These are phyloP conservation scores for Acleris cristana DNA, from an alignment of 2,888 invertebrate species.

Conservation along the genomic window DNA sequence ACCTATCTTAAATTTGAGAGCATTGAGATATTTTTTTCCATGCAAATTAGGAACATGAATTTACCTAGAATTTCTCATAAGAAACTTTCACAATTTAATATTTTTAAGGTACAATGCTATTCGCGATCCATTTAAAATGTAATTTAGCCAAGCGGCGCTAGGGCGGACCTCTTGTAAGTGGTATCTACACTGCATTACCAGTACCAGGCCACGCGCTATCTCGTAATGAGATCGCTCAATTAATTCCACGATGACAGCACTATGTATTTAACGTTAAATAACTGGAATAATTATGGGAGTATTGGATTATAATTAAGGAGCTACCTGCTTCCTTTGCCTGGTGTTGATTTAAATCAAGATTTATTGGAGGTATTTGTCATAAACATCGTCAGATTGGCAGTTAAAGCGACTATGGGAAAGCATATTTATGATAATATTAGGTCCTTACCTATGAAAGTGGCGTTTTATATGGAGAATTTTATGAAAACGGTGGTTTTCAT, in stretches of 20 bases:
- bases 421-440: too few species aligned
- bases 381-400: neutral
- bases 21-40: too few species aligned
- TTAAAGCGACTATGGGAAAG: neutral
- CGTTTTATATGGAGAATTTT: too few species aligned
- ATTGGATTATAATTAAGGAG: conserved; percentile 35
- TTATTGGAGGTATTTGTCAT: neutral
- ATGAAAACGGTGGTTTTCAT: too few species aligned
- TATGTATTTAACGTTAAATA: conserved; percentile 25
- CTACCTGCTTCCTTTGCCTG: conserved; percentile 18
- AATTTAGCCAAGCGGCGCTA: neutral
- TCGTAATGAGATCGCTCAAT: conserved; percentile 33
- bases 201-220: conserved; percentile 23
- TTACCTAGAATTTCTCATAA: too few species aligned
- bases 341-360: conserved; percentile 12
- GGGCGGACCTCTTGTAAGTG: conserved; percentile 8
- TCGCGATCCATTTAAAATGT: neutral
- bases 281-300: conserved; percentile 23
- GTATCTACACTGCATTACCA: conserved; percentile 24
- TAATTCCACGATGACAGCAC: conserved; percentile 31
- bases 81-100: too few species aligned
- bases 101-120: too few species aligned
- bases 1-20: too few species aligned
- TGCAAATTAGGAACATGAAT: too few species aligned
- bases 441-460: too few species aligned